Evolutionary conservation across 2,113 vertebrate genomes (phyloP), one percentile per base, ranked within the genome.

Genomic region (Morone chrysops): DNA sequence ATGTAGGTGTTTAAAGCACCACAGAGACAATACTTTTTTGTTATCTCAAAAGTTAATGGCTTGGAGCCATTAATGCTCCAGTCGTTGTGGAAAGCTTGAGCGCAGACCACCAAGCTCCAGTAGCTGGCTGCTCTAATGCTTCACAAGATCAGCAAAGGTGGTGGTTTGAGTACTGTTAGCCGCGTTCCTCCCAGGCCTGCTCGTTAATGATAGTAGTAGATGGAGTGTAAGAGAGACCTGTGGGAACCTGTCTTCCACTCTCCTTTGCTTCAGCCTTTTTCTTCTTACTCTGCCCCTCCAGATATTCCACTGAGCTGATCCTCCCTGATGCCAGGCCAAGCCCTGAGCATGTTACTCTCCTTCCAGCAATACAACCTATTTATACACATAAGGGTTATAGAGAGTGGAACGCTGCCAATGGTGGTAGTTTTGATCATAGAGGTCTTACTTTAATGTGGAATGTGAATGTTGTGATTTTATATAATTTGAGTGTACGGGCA

Each of bases 161-260:
- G 13, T 48, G 50, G 50, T 70, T 72, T 50, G 22, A 67, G 36
- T 5, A 11, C 68, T 51, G 51, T 7, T 68, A 25, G 43, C 68
- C 31, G 18, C 1, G 10, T 73, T 81, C 38, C 69, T 88, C 51
- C 71, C 48, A 80, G 77, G 70, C 67, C 38, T 51, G 25, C 40
- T 82, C 61, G 61, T 75, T 80, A 69, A 66, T 69, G 69, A 76
- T 61, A 8, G 69, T 73, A 74, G 59, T 67, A 70, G 75, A 74
- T 36, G 69, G 73, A 59, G 82, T 41, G 45, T 80, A 75, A 85
- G 73, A 63, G 71, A 79, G 78, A 89, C 88, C 87, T 93, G 89
- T 91, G 82, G 87, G 50, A 83, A 87, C 90, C 67, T 93, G 90
- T 88, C 85, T 82, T 54, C 45, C 63, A 17, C 70, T 85, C 47